Evolutionary conservation across 2,797 vertebrate genomes (phyloP).

Genomic region (Poeciliopsis paucimaculata): DNA sequence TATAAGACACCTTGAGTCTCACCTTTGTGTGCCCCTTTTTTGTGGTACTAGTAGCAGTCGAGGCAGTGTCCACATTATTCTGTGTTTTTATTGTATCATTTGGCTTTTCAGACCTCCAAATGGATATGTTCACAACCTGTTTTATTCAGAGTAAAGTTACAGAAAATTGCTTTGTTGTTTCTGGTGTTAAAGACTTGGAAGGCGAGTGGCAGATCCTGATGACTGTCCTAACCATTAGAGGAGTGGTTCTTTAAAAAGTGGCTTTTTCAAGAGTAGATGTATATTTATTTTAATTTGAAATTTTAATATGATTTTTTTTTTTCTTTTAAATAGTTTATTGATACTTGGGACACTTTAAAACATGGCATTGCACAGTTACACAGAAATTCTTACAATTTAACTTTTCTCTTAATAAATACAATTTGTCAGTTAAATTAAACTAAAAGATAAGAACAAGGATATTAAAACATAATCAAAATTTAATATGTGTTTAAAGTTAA

Average conservation of each 20-base stretch:
- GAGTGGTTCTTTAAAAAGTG: slow-evolving; percentile 2
- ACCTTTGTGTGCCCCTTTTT: not conserved
- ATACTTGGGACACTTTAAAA: too few species aligned
- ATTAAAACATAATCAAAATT: too few species aligned
- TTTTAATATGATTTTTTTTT: not conserved
- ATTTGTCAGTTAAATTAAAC: too few species aligned
- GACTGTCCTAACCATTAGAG: not conserved
- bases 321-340: too few species aligned
- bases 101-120: not conserved
- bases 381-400: too few species aligned
- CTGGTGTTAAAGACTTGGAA: not conserved
- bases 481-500: slow-evolving; percentile 4
- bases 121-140: not conserved
- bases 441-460: too few species aligned
- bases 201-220: not conserved
- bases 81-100: not conserved
- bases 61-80: not conserved
- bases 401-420: too few species aligned
- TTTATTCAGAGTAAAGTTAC: not conserved
- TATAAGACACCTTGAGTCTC: slow-evolving; percentile 7
- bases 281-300: slow-evolving; percentile 27
- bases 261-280: not conserved
- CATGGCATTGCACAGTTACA: too few species aligned
- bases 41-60: not conserved
- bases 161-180: not conserved